Percentiles rank a stretch among this genome's conserved stretches.
Evolutionary conservation across 2,113 vertebrate genomes (phyloP).

Genomic region (Ursus arctos): DNA sequence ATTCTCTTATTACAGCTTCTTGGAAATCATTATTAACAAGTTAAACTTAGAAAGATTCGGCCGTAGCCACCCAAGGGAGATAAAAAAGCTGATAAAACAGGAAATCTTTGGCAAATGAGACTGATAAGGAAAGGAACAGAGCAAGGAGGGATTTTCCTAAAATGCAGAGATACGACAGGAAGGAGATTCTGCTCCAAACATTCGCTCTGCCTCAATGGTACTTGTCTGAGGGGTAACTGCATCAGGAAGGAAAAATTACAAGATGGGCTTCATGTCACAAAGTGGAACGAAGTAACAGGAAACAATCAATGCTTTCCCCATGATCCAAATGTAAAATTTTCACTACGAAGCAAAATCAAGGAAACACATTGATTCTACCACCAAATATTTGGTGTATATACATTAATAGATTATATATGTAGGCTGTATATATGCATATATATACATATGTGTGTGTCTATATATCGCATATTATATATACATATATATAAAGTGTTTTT

Average conservation of each 20-base stretch:
- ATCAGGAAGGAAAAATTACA: neutral
- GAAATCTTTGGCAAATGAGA: neutral
- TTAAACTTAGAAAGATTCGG: constrained; percentile 36
- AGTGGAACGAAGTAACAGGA: neutral
- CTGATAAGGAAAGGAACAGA: neutral
- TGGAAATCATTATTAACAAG: constrained; percentile 41
- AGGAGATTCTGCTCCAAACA: neutral
- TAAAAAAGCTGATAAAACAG: neutral
- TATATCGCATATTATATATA: neutral
- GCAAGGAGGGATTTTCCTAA: neutral
- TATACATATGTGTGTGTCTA: neutral
- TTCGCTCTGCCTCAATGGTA: neutral
- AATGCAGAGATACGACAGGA: neutral
- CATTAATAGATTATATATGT: neutral
- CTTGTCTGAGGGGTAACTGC: neutral
- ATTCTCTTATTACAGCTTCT: neutral
- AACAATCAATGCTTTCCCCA: neutral
- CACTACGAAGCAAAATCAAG: constrained; percentile 8
- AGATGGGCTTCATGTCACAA: neutral
- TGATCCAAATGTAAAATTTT: neutral
- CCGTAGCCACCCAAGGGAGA: neutral
- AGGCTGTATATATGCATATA: neutral
- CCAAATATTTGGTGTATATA: neutral
- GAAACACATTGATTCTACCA: neutral
- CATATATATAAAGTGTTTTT: neutral